Evolutionary conservation across 2,888 invertebrate genomes (phyloP).

Genomic region (Diplolepis rosae): DNA sequence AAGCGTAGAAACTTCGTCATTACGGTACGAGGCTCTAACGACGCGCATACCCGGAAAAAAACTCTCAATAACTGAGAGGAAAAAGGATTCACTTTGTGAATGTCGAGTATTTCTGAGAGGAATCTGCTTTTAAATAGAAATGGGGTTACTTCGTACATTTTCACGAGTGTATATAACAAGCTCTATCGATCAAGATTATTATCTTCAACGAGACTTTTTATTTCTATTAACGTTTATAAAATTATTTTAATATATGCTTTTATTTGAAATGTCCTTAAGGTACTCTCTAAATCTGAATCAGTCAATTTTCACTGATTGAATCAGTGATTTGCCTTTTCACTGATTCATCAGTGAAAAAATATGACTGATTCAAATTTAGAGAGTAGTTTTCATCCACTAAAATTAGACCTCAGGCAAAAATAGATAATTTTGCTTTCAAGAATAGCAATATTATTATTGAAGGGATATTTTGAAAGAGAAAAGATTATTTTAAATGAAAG

Average conservation of each 20-base stretch:
- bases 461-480: too few relatives aligned
- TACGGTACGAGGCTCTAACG: slow-evolving; percentile 6
- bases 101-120: slow-evolving; percentile 5
- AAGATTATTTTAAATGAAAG: too few relatives aligned
- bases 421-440: too few relatives aligned
- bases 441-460: too few relatives aligned
- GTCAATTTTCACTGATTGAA: too few relatives aligned
- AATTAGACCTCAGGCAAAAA: too few relatives aligned
- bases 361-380: too few relatives aligned
- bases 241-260: neutral
- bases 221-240: too few relatives aligned
- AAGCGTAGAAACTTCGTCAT: slow-evolving; percentile 1
- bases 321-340: too few relatives aligned
- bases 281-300: too few relatives aligned
- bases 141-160: slow-evolving; percentile 4
- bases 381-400: too few relatives aligned
- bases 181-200: neutral
- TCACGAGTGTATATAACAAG: neutral
- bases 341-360: too few relatives aligned
- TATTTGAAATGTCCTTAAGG: neutral
- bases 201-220: neutral
- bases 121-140: slow-evolving; percentile 10
- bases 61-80: neutral
- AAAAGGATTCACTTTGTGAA: neutral
- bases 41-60: slow-evolving; percentile 12